Evolutionary conservation across 2,797 vertebrate genomes (phyloP).

Genomic region (Monodelphis domestica): DNA sequence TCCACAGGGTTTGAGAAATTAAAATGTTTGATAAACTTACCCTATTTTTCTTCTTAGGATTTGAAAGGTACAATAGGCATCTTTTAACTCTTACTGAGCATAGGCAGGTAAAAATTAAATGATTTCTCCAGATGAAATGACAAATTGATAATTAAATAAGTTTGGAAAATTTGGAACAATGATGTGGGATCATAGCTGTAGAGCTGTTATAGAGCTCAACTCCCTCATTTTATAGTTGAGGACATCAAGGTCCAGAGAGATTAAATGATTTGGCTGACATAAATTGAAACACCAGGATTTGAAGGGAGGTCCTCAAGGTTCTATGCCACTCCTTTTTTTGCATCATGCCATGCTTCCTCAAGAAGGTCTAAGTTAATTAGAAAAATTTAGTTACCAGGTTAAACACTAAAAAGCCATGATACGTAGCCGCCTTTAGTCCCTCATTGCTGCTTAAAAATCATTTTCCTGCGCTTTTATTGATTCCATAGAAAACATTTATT

Average conservation of each 20-base stretch:
- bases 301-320: not conserved
- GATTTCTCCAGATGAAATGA: conserved; percentile 13
- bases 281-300: not conserved
- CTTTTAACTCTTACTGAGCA: not conserved
- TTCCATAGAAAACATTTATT: not conserved
- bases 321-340: not conserved
- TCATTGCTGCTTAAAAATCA: not conserved
- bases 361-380: not conserved
- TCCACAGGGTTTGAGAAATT: not conserved
- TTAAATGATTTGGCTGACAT: not conserved
- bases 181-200: not conserved
- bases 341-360: not conserved
- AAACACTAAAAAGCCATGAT: not conserved
- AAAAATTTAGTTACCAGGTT: not conserved
- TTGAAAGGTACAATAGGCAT: not conserved
- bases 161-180: not conserved
- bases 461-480: not conserved
- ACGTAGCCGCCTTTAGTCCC: not conserved
- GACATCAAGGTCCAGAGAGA: not conserved
- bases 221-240: not conserved
- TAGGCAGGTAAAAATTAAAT: conserved; percentile 13
- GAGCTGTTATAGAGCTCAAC: not conserved
- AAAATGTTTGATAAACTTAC: not conserved
- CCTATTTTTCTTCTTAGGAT: conserved; percentile 30
- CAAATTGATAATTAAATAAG: conserved; percentile 6